Conservation (phyloP, 2,888 invertebrate species). For the Dynastes tityus region DNA sequence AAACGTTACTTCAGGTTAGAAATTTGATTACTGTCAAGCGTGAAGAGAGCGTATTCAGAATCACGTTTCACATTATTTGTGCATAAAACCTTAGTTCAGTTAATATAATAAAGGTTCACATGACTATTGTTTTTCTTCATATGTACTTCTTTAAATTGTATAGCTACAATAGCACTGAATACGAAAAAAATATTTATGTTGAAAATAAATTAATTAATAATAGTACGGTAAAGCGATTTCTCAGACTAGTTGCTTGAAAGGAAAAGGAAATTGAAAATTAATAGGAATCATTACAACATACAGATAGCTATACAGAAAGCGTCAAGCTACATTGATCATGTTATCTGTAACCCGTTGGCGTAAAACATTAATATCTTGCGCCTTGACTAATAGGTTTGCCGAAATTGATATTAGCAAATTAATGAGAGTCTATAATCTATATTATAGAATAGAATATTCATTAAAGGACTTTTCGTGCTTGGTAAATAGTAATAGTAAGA, state of each 20-base stretch:
- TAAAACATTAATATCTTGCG: conserved; percentile 4
- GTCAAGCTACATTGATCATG: neutral
- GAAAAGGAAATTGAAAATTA: neutral
- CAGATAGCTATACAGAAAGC: neutral
- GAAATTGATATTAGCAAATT: conserved; percentile 15
- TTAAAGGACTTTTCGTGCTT: neutral
- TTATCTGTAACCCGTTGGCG: neutral
- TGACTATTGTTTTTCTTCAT: no score
- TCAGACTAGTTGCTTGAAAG: neutral
- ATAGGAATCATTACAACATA: neutral
- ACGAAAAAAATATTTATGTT: neutral
- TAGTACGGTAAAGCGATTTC: neutral
- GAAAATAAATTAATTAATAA: neutral
- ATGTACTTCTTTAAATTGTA: neutral
- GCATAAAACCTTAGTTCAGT: neutral
- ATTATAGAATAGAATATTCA: neutral
- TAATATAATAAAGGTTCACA: neutral
- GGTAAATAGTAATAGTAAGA: no score
- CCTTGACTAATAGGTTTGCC: conserved; percentile 17
- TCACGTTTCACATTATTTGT: neutral
- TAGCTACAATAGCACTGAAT: neutral
- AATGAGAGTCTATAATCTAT: neutral
- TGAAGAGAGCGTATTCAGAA: neutral
- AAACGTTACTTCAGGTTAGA: neutral
- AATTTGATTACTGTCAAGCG: neutral